Base-by-base conservation (phyloP, 35 echinoderm and acorn worm species). In the Amphiura filiformis region DNA sequence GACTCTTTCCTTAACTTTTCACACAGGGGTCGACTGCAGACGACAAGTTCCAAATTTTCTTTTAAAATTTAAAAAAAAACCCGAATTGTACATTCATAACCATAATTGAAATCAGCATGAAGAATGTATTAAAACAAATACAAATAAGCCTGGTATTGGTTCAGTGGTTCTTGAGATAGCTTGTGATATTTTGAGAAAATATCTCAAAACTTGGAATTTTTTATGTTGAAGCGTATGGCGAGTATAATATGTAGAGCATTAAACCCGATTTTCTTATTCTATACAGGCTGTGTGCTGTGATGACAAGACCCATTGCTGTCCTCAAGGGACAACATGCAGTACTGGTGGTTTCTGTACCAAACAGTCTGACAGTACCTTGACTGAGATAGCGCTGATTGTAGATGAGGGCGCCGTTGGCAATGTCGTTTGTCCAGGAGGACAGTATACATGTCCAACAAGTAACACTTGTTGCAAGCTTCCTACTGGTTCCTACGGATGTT, bases 221-320 rank as follows among this genome's bases (percentile, higher is more conserved):
- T n/a, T n/a, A n/a, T n/a, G n/a, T n/a, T n/a, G n/a, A n/a, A n/a
- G n/a, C n/a, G n/a, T n/a, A n/a, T n/a, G n/a, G n/a, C n/a, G n/a
- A n/a, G 41, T 9, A 47, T 4, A 47, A 47, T 47, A 47, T 4
- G 41, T 47, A 9, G 41, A 9, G 17, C 41, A 4, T 47, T 9
- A 47, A 47, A 47, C 17, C 17, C 41, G 17, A 34, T 80, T 83
- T 44, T 57, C 39, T 57, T n/a, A n/a, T 30, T 28, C 31, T 30
- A 35, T 75, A 57, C 76, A 90, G 92, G 92, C 92, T 82, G 92
- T 89, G 14, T 93, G 92, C 22, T 93, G 92, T 80, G 49, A 36
- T 65, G 92, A 93, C 32, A 39, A 83, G n/a, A 39, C 90, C 35
- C 92, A 93, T 82, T 93, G 92, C 38, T 93, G 92, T 81, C 92